Conservation (phyloP, 2,113 vertebrate species). For the Anthoscopus minutus region DNA sequence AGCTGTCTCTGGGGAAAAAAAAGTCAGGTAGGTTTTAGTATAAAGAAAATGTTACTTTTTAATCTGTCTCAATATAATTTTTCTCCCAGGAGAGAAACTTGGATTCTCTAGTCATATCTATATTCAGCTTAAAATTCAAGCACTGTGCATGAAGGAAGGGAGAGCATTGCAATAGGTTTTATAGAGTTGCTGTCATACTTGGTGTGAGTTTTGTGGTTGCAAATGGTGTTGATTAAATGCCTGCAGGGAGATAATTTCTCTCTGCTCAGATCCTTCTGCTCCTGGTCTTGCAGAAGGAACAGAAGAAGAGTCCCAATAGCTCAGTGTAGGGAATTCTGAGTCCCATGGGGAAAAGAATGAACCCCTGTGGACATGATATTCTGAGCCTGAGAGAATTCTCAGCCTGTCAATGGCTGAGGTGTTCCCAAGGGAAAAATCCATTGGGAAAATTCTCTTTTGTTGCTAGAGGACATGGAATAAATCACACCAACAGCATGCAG, state of each 20-base stretch:
- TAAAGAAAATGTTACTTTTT: not conserved
- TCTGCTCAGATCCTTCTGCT: not conserved
- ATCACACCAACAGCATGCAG: too few relatives aligned
- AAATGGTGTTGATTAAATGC: not conserved
- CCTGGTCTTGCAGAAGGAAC: not conserved
- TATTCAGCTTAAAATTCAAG: not conserved
- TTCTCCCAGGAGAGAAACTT: not conserved
- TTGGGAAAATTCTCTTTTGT: too few relatives aligned
- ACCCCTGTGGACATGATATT: too few relatives aligned
- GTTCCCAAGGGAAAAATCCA: too few relatives aligned
- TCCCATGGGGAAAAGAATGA: not conserved
- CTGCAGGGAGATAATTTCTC: not conserved
- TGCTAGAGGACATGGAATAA: too few relatives aligned
- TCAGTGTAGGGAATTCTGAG: not conserved
- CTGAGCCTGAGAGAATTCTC: too few relatives aligned
- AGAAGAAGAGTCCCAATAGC: rapidly evolving
- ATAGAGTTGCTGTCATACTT: not conserved
- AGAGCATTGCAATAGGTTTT: not conserved
- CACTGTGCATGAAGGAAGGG: rapidly evolving
- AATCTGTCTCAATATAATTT: not conserved
- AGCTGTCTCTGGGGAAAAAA: not conserved
- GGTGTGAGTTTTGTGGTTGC: not conserved
- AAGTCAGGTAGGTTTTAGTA: not conserved
- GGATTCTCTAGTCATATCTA: not conserved
- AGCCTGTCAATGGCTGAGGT: too few relatives aligned